These are phyloP conservation scores for Megaleporinus macrocephalus DNA, from an alignment of 2,113 vertebrate genomes.

Conservation along the genomic window DNA sequence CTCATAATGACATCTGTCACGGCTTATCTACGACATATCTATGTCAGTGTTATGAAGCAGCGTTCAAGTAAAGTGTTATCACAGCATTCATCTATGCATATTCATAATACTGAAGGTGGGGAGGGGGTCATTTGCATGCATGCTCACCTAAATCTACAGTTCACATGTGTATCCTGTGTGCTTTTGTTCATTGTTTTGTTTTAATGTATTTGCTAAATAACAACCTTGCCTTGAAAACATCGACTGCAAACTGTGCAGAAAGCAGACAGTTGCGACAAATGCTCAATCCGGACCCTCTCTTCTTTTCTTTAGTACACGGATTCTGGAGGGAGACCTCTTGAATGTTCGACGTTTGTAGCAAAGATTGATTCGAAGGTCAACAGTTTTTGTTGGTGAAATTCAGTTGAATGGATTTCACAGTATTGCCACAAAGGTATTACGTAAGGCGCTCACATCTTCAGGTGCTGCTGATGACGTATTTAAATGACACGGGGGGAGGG, in stretches of 20 bases:
- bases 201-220: slow-evolving; percentile 62
- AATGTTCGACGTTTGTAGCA: not conserved
- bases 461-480: slow-evolving; percentile 23
- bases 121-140: slow-evolving; percentile 7
- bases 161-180: slow-evolving; percentile 51
- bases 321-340: not conserved
- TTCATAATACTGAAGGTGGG: not conserved
- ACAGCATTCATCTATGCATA: not conserved
- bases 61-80: not conserved
- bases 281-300: slow-evolving; percentile 16
- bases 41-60: not conserved
- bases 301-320: not conserved
- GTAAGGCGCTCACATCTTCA: slow-evolving; percentile 19
- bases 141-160: not conserved
- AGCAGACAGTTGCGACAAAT: slow-evolving; percentile 49
- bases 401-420: slow-evolving; percentile 33
- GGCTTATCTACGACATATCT: too few relatives aligned
- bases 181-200: slow-evolving; percentile 63
- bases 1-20: too few relatives aligned
- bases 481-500: not conserved
- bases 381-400: not conserved
- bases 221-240: slow-evolving; percentile 73
- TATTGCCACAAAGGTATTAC: slow-evolving; percentile 20
- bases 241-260: slow-evolving; percentile 67
- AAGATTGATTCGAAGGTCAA: not conserved